phyloP scores from a whole-genome alignment of 2,797 vertebrate species.

The Paedocypris micromegethes region DNA sequence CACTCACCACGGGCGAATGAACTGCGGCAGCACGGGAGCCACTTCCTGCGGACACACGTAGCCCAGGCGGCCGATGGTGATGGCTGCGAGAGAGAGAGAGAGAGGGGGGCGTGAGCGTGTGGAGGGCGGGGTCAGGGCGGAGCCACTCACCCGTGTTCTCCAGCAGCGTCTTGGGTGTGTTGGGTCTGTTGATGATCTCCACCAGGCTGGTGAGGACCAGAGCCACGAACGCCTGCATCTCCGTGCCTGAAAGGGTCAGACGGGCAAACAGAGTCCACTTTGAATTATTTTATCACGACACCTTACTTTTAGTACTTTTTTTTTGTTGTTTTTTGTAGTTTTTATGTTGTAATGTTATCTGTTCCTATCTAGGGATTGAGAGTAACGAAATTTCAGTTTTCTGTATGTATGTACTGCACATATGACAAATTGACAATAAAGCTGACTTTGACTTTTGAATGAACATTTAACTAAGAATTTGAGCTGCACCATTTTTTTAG shows the following conservation, averaged over 20 bases:
- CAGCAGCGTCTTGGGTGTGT: conserved; percentile 90
- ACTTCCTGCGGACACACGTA: conserved; percentile 95
- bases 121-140: conserved; percentile 13
- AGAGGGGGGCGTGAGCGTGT: conserved; percentile 35
- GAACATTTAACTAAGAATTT: too few species aligned
- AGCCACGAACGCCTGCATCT: conserved; percentile 92
- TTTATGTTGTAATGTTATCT: too few species aligned
- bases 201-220: conserved; percentile 87
- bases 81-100: conserved; percentile 66
- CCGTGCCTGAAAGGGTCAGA: conserved; percentile 69
- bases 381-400: too few species aligned
- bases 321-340: too few species aligned
- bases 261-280: neutral
- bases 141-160: conserved; percentile 83
- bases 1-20: conserved; percentile 87
- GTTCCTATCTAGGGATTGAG: too few species aligned
- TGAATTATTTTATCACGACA: too few species aligned
- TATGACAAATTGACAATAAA: too few species aligned
- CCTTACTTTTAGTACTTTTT: too few species aligned
- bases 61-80: conserved; percentile 90
- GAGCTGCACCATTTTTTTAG: too few species aligned
- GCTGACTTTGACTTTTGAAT: too few species aligned
- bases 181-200: conserved; percentile 92
- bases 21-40: conserved; percentile 87
- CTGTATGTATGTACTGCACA: too few species aligned